Evolutionary conservation across 1,140 invertebrate genomes (phyloP).

Genomic region (Ips nitidus): DNA sequence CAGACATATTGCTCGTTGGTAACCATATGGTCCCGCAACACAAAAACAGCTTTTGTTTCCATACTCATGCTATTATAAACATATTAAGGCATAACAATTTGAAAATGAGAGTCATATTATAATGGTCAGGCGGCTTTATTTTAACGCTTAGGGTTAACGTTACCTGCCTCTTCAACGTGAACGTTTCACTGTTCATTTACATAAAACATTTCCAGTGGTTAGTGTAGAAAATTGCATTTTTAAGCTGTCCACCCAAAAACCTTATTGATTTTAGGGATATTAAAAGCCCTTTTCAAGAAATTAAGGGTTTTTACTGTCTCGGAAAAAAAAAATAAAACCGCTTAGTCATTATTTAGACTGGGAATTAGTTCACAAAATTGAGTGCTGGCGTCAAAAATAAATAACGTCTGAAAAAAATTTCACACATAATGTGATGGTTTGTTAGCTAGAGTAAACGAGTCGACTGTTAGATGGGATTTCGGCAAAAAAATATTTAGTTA

Average conservation of each 20-base stretch:
- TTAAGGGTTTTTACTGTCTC: constrained; percentile 17
- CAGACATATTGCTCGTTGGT: constrained; percentile 3
- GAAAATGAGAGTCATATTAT: constrained; percentile 3
- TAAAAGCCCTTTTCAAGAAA: constrained; percentile 23
- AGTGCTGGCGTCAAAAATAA: constrained; percentile 34
- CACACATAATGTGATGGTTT: constrained; percentile 30
- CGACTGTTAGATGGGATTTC: constrained; percentile 4
- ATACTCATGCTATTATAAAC: constrained; percentile 19
- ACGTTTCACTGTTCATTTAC: constrained; percentile 13
- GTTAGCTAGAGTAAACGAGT: constrained; percentile 26
- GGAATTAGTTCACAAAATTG: constrained; percentile 30
- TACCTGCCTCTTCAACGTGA: constrained; percentile 3
- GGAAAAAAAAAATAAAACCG: constrained; percentile 9
- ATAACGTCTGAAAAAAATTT: constrained; percentile 35
- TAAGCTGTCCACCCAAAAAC: not conserved
- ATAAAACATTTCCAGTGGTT: constrained; percentile 21
- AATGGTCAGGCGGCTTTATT: not conserved
- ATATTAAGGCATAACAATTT: constrained; percentile 20
- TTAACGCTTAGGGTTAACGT: too few species aligned
- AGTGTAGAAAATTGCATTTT: constrained; percentile 38
- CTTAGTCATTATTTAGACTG: constrained; percentile 36
- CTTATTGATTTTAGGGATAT: constrained; percentile 27
- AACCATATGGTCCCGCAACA: constrained; percentile 15
- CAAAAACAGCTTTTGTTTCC: constrained; percentile 6
- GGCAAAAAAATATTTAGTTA: not conserved